phyloP scores from a whole-genome alignment of 2,888 invertebrate species.

The Epinotia nisella region DNA sequence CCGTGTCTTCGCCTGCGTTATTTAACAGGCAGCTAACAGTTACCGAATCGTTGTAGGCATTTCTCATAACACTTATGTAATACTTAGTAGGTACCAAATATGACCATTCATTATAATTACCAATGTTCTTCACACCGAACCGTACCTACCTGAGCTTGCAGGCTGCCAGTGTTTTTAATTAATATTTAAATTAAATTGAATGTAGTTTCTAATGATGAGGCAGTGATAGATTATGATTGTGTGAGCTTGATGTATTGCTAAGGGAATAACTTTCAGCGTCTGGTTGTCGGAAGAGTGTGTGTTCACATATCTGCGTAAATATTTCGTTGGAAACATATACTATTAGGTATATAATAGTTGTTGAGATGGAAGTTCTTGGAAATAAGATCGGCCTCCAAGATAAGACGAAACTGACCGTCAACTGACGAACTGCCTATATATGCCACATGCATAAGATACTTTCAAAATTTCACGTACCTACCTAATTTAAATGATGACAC shows the following conservation, averaged over 20 bases:
- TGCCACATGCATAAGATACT: too few species aligned
- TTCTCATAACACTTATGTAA: too few species aligned
- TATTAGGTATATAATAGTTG: neutral
- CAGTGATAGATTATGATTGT: conserved; percentile 60
- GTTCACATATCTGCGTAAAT: neutral
- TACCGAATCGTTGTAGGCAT: too few species aligned
- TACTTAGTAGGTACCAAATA: neutral
- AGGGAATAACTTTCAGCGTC: conserved; percentile 28
- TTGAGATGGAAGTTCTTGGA: too few species aligned
- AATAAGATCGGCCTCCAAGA: too few species aligned
- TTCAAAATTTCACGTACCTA: too few species aligned
- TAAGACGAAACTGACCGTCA: too few species aligned
- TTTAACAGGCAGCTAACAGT: too few species aligned
- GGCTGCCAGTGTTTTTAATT: conserved; percentile 29
- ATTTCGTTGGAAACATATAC: neutral
- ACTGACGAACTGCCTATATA: too few species aligned
- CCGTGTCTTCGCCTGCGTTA: too few species aligned
- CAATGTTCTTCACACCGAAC: conserved; percentile 62
- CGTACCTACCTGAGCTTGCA: conserved; percentile 51
- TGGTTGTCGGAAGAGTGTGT: neutral
- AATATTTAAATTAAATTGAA: conserved; percentile 69
- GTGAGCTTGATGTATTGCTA: conserved; percentile 32
- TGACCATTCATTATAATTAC: conserved; percentile 50
- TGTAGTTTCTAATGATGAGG: conserved; percentile 67
- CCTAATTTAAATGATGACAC: too few species aligned